phyloP scores from a whole-genome alignment of 2,797 vertebrate species.

The Urosaurus nigricauda region DNA sequence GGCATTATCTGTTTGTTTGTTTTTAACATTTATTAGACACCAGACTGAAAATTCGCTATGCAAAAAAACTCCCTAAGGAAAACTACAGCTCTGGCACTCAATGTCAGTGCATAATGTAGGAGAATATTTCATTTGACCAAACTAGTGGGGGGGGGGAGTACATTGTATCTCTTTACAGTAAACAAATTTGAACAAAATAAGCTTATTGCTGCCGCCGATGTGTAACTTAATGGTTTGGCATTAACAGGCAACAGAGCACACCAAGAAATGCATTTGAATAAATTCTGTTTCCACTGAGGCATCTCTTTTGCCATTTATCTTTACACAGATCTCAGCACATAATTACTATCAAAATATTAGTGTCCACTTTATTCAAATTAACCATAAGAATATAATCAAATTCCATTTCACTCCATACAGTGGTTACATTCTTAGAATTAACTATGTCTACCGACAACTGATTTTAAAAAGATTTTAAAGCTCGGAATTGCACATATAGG shows the following conservation, averaged over 20 bases:
- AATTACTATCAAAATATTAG: background rate
- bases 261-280: background rate
- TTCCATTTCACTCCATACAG: background rate
- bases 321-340: background rate
- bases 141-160: background rate
- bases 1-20: slow-evolving; percentile 62
- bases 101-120: background rate
- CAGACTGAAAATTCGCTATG: slow-evolving; percentile 62
- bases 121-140: background rate
- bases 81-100: slow-evolving; percentile 35
- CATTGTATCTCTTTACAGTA: background rate
- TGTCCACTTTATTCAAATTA: background rate
- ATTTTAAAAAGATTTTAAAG: background rate
- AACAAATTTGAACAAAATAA: slow-evolving; percentile 14
- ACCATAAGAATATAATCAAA: background rate
- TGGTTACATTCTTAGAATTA: background rate
- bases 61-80: slow-evolving; percentile 57
- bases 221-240: background rate
- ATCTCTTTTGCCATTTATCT: background rate
- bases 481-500: background rate
- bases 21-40: slow-evolving; percentile 69
- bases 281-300: background rate
- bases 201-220: slow-evolving; percentile 1
- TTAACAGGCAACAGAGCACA: background rate
- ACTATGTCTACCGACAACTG: background rate